These are phyloP conservation scores for Drosophila willistoni DNA, from an alignment of 1,140 invertebrate species.

Conservation along the genomic window DNA sequence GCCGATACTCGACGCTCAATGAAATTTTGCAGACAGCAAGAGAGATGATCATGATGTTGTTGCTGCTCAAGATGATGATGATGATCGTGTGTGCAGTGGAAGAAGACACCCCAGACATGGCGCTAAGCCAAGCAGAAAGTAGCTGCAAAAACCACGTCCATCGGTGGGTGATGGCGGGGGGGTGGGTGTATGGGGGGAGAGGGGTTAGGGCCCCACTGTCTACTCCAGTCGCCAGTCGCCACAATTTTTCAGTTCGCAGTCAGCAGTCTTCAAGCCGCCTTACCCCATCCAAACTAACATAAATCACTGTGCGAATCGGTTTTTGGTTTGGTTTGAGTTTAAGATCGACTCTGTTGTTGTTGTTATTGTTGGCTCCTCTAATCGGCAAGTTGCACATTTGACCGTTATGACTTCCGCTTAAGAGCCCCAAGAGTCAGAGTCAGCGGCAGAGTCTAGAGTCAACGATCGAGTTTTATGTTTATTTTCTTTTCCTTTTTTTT, in stretches of 20 bases:
- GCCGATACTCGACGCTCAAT: constrained; percentile 71
- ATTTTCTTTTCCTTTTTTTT: constrained; percentile 24
- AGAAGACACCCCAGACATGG: constrained; percentile 60
- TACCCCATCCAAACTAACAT: constrained; percentile 30
- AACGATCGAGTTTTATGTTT: constrained; percentile 48
- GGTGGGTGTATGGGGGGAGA: no score
- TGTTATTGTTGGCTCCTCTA: constrained; percentile 26
- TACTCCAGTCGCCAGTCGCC: no score
- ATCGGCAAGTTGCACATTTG: constrained; percentile 47
- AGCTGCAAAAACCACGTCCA: constrained; percentile 27
- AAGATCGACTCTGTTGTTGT: background rate
- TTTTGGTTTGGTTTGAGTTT: constrained; percentile 4
- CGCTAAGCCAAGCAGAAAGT: constrained; percentile 70
- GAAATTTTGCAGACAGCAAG: constrained; percentile 47
- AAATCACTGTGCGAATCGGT: constrained; percentile 58
- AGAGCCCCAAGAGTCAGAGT: background rate
- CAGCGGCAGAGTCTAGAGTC: constrained; percentile 57
- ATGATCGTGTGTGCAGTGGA: constrained; percentile 11
- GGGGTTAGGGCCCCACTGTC: background rate
- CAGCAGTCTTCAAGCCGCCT: no score
- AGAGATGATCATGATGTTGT: background rate
- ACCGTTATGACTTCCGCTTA: constrained; percentile 74
- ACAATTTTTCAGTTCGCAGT: no score
- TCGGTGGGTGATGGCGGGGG: background rate
- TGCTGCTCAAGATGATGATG: background rate